Base-by-base conservation (phyloP, 2,113 vertebrate genomes). In the Haemorhous mexicanus region DNA sequence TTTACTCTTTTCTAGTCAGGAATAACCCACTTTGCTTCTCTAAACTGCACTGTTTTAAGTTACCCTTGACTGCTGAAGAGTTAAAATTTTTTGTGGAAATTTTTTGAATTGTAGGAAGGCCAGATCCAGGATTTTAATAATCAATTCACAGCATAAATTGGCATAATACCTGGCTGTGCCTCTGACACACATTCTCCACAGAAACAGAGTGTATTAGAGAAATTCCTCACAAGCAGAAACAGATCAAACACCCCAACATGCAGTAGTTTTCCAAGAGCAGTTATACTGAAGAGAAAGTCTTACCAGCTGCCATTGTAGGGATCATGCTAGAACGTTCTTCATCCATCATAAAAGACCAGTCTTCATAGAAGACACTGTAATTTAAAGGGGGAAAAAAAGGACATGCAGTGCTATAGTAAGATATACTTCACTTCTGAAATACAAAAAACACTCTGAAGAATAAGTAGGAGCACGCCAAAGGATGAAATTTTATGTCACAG, bases 241-340 rank as follows among this genome's bases (percentile, higher is more conserved):
- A 83, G 44, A 63, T 35, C 9, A 6, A 56, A 76, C 46, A 70
- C 20, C 33, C 52, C 50, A 80, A 74, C 74, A 83, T 12, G 3
- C 63, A 86, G 13, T 0, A 18, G 21, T 37, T 85, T 84, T 79
- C 35, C 47, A 82, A 83, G 39, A 87, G 39, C 30, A 77, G 21
- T 8, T 32, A 26, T 15, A 81, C 22, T 80, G 44, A 67, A 85
- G 35, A 91, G 49, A 61, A 88, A 74, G 41, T 56, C 98, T 98
- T 97, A 99, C 99, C 99, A 95, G 99, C 99, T 94, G 99, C 99
- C 99, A 99, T 99, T 0, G 98, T 99, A 56, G 99, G 99, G 43
- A 99, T 98, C 99, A 99, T 99, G 85, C 99, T 99, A 5, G 99
- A 99, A 96, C 98, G 97, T 93, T 99, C 99, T 83, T 99, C 99